Evolutionary conservation across 1,140 invertebrate genomes (phyloP).

Genomic region (Drosophila novamexicana): DNA sequence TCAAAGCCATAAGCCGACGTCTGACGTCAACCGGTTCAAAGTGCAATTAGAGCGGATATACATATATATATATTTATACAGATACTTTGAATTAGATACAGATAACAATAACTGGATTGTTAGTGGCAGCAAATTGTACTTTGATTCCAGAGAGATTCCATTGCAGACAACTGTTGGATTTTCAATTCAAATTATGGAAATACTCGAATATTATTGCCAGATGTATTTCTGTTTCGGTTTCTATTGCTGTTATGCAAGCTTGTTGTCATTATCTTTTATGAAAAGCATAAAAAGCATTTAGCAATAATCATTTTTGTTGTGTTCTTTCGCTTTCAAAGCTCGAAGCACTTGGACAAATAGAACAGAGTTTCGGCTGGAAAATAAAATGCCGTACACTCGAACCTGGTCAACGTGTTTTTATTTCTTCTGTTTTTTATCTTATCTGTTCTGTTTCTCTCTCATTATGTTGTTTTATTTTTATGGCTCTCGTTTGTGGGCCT

Average conservation of each 20-base stretch:
- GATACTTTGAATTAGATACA: constrained; percentile 55
- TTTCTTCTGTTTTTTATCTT: constrained; percentile 60
- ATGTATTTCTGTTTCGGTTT: constrained; percentile 4
- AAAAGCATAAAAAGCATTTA: constrained; percentile 37
- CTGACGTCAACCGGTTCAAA: constrained; percentile 65
- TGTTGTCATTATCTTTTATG: constrained; percentile 11
- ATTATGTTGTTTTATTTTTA: constrained; percentile 48
- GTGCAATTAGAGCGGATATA: constrained; percentile 56
- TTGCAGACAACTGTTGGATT: constrained; percentile 21
- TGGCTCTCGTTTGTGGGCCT: constrained; percentile 10
- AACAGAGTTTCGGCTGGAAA: constrained; percentile 53
- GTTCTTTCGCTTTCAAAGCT: constrained; percentile 37
- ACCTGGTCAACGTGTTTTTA: constrained; percentile 45
- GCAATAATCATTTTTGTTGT: constrained; percentile 29
- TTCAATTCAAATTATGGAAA: constrained; percentile 6
- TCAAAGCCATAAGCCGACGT: constrained; percentile 24
- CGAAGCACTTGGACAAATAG: constrained; percentile 70
- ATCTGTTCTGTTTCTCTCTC: constrained; percentile 50
- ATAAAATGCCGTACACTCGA: constrained; percentile 5
- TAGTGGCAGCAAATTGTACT: constrained; percentile 31
- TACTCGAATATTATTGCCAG: constrained; percentile 7
- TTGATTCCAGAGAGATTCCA: constrained; percentile 24
- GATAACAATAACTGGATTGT: constrained; percentile 38
- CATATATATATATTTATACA: constrained; percentile 30
- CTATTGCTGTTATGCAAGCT: constrained; percentile 30